Conservation (phyloP, 2,113 vertebrate species). For the Phrynosoma platyrhinos region DNA sequence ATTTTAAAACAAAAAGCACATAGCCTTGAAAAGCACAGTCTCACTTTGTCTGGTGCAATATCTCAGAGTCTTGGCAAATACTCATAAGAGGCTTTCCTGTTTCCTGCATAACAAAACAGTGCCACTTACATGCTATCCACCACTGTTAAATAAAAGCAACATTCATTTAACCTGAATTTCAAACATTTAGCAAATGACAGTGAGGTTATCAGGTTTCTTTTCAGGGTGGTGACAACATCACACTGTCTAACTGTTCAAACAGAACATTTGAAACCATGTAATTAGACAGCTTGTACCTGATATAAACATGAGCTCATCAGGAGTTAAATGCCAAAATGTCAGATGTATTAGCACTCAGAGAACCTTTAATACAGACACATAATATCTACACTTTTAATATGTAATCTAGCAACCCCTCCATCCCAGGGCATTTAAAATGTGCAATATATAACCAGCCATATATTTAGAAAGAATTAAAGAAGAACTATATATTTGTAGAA, state of each 20-base stretch:
- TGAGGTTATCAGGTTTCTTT: conserved; percentile 54
- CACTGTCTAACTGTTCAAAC: conserved; percentile 60
- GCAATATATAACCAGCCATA: neutral
- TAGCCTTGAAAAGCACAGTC: conserved; percentile 65
- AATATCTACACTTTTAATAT: conserved; percentile 54
- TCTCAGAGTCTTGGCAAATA: conserved; percentile 57
- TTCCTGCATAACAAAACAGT: conserved; percentile 10
- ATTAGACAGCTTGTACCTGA: conserved; percentile 67
- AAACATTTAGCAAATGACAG: conserved; percentile 50
- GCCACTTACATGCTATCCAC: neutral
- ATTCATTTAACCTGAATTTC: conserved; percentile 4
- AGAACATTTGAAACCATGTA: conserved; percentile 65
- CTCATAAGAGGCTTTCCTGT: conserved; percentile 40
- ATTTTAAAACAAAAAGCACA: conserved; percentile 44
- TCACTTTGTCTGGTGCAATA: conserved; percentile 7
- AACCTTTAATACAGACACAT: conserved; percentile 63
- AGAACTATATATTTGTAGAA: conserved; percentile 44
- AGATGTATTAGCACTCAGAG: conserved; percentile 59
- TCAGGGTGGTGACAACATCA: conserved; percentile 5
- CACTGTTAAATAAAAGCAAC: neutral
- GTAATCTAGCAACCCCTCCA: neutral
- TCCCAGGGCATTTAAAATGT: neutral
- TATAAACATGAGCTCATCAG: conserved; percentile 66
- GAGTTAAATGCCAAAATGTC: conserved; percentile 52
- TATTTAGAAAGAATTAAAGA: neutral